These are phyloP conservation scores for Holcopasites calliopsidis DNA, from an alignment of 1,140 invertebrate species.

Conservation along the genomic window DNA sequence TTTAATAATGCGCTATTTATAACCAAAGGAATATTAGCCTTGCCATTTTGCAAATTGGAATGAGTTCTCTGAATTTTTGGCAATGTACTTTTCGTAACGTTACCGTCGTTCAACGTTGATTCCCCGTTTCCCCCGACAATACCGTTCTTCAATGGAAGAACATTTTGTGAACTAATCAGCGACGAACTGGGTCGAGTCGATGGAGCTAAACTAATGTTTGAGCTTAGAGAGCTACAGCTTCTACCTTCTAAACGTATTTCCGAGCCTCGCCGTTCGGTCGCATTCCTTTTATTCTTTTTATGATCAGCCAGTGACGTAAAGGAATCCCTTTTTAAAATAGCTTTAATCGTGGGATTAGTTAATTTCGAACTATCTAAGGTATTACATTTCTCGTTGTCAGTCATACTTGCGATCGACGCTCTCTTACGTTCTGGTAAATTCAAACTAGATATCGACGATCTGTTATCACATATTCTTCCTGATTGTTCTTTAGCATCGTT, in stretches of 20 bases:
- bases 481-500: conserved; percentile 29
- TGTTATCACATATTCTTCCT: conserved; percentile 60
- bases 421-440: conserved; percentile 69
- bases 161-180: conserved; percentile 68
- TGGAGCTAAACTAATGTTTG: conserved; percentile 63
- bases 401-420: conserved; percentile 66
- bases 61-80: conserved; percentile 69
- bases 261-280: conserved; percentile 61
- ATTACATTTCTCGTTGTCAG: conserved; percentile 72
- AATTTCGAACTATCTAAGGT: conserved; percentile 67
- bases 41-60: conserved; percentile 69
- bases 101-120: conserved; percentile 23
- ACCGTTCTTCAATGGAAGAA: conserved; percentile 58
- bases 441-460: conserved; percentile 70
- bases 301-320: conserved; percentile 71
- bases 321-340: conserved; percentile 62
- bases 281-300: conserved; percentile 61
- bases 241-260: conserved; percentile 67
- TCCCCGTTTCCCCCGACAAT: conserved; percentile 22
- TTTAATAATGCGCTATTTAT: conserved; percentile 75
- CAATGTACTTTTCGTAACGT: conserved; percentile 48
- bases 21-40: conserved; percentile 75
- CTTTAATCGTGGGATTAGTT: conserved; percentile 48
- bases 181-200: conserved; percentile 72
- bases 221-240: conserved; percentile 67